Conservation (phyloP, 2,888 invertebrate species). For the Platycnemis pennipes region DNA sequence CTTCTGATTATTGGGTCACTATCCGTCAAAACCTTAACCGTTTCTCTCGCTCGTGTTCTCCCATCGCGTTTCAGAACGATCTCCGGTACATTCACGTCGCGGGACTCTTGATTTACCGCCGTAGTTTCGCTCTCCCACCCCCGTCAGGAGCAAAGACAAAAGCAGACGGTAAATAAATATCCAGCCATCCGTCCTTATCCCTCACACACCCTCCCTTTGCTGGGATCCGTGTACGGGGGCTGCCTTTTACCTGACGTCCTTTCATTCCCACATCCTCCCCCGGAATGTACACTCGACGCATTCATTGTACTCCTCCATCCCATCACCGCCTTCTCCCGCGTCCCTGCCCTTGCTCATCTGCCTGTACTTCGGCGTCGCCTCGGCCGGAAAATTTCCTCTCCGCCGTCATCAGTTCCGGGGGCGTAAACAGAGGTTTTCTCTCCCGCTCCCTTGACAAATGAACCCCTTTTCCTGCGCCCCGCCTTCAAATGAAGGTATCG, state of each 20-base stretch:
- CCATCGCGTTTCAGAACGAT: background rate
- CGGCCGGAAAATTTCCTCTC: background rate
- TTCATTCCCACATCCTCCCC: background rate
- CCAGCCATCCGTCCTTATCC: background rate
- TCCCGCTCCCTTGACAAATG: constrained; percentile 12
- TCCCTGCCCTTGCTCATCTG: background rate
- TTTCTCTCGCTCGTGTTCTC: background rate
- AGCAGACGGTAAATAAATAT: constrained; percentile 3
- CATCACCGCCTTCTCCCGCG: background rate
- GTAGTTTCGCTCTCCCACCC: background rate
- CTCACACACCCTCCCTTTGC: background rate
- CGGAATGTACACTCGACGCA: too few relatives aligned
- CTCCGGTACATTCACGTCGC: background rate
- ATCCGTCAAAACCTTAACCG: background rate
- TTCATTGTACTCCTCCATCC: background rate
- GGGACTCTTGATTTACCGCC: background rate
- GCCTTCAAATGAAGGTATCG: constrained; percentile 13
- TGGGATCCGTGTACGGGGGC: background rate
- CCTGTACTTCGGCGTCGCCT: background rate
- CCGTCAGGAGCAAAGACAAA: background rate
- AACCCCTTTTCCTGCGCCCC: background rate
- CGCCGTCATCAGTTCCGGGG: constrained; percentile 6
- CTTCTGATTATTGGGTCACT: background rate
- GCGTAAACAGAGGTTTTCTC: constrained; percentile 30
- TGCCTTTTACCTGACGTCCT: constrained; percentile 12